Evolutionary conservation across 2,113 vertebrate genomes (phyloP).

Genomic region (Chlamydotis undulata): DNA sequence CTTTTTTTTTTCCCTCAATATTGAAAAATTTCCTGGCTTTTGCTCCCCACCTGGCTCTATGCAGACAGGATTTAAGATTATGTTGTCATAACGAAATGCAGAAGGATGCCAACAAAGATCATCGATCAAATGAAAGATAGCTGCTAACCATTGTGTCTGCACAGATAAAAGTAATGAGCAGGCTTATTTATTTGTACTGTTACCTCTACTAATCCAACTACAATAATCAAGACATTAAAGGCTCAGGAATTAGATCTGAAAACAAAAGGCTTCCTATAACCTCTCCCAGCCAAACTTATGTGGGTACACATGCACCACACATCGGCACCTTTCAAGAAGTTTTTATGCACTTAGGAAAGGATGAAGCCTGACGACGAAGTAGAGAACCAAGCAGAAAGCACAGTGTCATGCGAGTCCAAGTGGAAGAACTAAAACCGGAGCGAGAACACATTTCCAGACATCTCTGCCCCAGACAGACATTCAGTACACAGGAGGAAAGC

Average conservation of each 20-base stretch:
- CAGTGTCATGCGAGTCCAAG: background rate
- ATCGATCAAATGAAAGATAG: slow-evolving; percentile 66
- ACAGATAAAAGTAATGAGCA: background rate
- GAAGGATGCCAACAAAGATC: slow-evolving; percentile 69
- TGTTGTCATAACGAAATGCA: slow-evolving; percentile 58
- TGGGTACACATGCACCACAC: rapidly evolving
- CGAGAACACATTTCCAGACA: background rate
- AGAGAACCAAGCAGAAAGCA: background rate
- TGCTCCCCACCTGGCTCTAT: background rate
- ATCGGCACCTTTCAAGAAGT: background rate
- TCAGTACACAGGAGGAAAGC: background rate
- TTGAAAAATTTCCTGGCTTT: background rate
- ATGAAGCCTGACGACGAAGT: background rate
- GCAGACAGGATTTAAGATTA: slow-evolving; percentile 52
- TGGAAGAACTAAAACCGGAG: background rate
- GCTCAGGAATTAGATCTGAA: background rate
- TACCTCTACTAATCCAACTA: slow-evolving; percentile 61
- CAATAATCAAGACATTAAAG: slow-evolving; percentile 10
- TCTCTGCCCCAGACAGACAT: no score
- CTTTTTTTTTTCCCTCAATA: background rate
- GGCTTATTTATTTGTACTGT: slow-evolving; percentile 26
- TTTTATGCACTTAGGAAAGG: background rate
- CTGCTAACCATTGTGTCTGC: slow-evolving; percentile 48
- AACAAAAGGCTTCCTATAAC: slow-evolving; percentile 5
- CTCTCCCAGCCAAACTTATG: background rate